A percentile compares a stretch with the other conserved stretches of the same genome.
These are phyloP conservation scores for Tetraodon nigroviridis DNA, from an alignment of 2,113 vertebrate species.

Conservation along the genomic window DNA sequence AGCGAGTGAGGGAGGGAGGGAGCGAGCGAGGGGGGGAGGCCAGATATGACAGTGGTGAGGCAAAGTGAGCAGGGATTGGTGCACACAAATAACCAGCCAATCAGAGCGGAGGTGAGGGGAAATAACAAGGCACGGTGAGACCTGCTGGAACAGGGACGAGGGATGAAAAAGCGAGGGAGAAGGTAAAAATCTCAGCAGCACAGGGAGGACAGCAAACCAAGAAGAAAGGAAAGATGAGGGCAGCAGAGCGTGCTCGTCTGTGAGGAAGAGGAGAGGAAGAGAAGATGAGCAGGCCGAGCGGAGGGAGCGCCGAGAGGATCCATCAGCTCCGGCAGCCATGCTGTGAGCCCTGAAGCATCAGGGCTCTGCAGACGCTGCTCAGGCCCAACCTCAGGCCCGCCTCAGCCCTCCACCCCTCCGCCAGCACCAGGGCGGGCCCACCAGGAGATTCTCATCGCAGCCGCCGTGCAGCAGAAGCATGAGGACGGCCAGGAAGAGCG, in stretches of 20 bases:
- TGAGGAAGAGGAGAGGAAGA: slow-evolving; percentile 33
- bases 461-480: slow-evolving; percentile 46
- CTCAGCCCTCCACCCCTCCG: slow-evolving; percentile 32
- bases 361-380: slow-evolving; percentile 46
- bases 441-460: slow-evolving; percentile 11
- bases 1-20: too few species aligned
- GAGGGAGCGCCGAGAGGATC: slow-evolving; percentile 45
- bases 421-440: neutral
- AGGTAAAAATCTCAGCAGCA: slow-evolving; percentile 59
- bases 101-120: slow-evolving; percentile 52
- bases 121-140: slow-evolving; percentile 59
- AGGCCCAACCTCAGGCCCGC: slow-evolving; percentile 44
- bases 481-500: slow-evolving; percentile 72
- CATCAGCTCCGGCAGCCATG: slow-evolving; percentile 58
- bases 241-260: slow-evolving; percentile 34
- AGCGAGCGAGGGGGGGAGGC: slow-evolving; percentile 47
- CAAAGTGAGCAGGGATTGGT: slow-evolving; percentile 60
- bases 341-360: slow-evolving; percentile 59
- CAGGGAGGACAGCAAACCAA: slow-evolving; percentile 38
- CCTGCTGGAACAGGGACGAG: slow-evolving; percentile 59
- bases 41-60: slow-evolving; percentile 43
- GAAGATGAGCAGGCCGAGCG: slow-evolving; percentile 52
- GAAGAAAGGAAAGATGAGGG: slow-evolving; percentile 37
- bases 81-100: slow-evolving; percentile 76
- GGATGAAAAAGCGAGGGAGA: slow-evolving; percentile 66